Evolutionary conservation across 2,888 invertebrate genomes (phyloP).

Genomic region (Tenthredo livida): DNA sequence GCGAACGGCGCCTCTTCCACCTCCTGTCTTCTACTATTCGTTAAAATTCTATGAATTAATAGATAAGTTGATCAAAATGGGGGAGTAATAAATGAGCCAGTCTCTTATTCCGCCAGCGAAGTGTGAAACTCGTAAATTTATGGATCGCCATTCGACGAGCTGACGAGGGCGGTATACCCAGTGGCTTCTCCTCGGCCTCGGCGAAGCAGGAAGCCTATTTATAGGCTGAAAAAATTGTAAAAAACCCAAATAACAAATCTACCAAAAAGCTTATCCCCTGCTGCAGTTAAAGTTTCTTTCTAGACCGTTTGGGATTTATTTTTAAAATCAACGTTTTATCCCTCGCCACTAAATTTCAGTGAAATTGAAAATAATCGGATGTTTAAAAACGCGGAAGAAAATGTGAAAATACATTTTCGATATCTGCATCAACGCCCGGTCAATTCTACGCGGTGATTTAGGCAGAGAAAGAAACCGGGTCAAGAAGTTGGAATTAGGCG

Average conservation of each 20-base stretch:
- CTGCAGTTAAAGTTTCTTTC: not conserved
- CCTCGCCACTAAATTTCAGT: not conserved
- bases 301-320: not conserved
- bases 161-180: not conserved
- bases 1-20: not conserved
- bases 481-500: conserved; percentile 32
- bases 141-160: conserved; percentile 31
- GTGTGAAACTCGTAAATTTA: conserved; percentile 38
- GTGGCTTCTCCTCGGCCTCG: not conserved
- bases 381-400: not conserved
- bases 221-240: not conserved
- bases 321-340: not conserved
- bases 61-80: not conserved
- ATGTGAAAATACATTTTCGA: not conserved
- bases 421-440: not conserved
- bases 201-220: conserved; percentile 38
- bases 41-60: not conserved
- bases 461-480: conserved; percentile 24
- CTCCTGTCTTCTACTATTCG: not conserved
- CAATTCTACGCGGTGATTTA: not conserved
- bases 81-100: not conserved
- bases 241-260: not conserved
- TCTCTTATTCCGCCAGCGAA: not conserved
- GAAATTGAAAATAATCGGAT: not conserved
- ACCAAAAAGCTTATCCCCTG: not conserved